Conservation (phyloP, 2,797 vertebrate genomes). For the Naso thynnoides region DNA sequence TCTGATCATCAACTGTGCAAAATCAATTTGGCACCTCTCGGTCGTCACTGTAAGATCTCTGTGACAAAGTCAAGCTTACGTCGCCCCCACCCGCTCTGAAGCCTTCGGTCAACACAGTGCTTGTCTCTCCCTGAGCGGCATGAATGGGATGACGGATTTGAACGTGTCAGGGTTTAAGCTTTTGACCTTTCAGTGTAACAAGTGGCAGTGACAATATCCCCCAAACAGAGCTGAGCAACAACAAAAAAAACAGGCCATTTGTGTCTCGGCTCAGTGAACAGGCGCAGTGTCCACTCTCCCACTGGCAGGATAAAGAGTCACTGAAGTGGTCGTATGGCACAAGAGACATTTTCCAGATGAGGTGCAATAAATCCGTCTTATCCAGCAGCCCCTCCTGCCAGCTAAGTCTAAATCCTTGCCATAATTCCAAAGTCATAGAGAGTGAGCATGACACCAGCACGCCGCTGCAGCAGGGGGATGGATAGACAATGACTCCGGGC, state of each 20-base stretch:
- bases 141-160: constrained; percentile 32
- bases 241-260: constrained; percentile 34
- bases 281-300: constrained; percentile 38
- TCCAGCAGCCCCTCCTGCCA: constrained; percentile 44
- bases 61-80: not conserved
- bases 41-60: not conserved
- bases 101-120: constrained; percentile 14
- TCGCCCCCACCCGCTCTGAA: not conserved
- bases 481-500: constrained; percentile 49
- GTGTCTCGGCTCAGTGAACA: constrained; percentile 38
- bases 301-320: constrained; percentile 54
- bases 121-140: constrained; percentile 18
- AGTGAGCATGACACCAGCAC: constrained; percentile 48
- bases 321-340: constrained; percentile 53
- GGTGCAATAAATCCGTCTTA: constrained; percentile 72
- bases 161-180: constrained; percentile 34
- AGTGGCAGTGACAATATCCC: constrained; percentile 38
- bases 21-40: not conserved
- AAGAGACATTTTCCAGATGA: constrained; percentile 68
- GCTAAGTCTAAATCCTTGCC: constrained; percentile 64
- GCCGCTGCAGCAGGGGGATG: constrained; percentile 34
- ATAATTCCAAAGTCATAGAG: constrained; percentile 69
- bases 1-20: not conserved
- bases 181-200: constrained; percentile 60
- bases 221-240: constrained; percentile 29